These are phyloP conservation scores for Podarcis lilfordi DNA, from an alignment of 2,797 vertebrate genomes.

Conservation along the genomic window DNA sequence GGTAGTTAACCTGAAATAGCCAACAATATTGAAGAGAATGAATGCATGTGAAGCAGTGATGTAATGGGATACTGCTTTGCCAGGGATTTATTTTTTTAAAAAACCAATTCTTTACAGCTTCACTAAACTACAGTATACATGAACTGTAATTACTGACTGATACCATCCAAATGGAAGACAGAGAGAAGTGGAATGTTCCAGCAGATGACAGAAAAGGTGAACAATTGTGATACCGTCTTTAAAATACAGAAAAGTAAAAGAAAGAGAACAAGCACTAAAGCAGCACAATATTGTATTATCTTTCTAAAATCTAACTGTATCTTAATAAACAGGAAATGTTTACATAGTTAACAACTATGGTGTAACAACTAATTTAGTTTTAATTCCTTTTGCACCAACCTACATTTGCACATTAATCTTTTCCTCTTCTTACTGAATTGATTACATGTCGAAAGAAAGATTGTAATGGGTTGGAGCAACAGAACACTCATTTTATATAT, in stretches of 20 bases:
- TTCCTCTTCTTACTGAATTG: constrained; percentile 47
- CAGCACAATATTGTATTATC: constrained; percentile 43
- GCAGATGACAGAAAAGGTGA: background rate
- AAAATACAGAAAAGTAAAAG: constrained; percentile 17
- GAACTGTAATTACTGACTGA: constrained; percentile 41
- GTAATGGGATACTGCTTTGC: constrained; percentile 78
- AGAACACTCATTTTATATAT: constrained; percentile 21
- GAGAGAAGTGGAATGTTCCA: constrained; percentile 21
- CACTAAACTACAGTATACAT: constrained; percentile 9
- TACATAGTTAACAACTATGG: constrained; percentile 71
- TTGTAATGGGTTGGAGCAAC: constrained; percentile 54
- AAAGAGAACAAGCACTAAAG: constrained; percentile 9
- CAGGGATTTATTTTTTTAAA: background rate
- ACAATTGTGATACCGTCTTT: constrained; percentile 2
- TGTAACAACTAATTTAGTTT: constrained; percentile 73
- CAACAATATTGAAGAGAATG: constrained; percentile 79
- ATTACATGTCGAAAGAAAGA: constrained; percentile 54
- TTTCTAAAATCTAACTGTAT: constrained; percentile 38
- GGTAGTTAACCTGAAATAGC: constrained; percentile 84
- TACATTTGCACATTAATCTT: constrained; percentile 68
- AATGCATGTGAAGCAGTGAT: constrained; percentile 82
- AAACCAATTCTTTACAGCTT: constrained; percentile 37
- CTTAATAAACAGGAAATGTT: constrained; percentile 73
- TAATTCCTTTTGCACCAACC: constrained; percentile 74
- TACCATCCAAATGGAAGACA: constrained; percentile 17